Base-by-base conservation (phyloP, 1,140 invertebrate species). In the Calliphora vicina region DNA sequence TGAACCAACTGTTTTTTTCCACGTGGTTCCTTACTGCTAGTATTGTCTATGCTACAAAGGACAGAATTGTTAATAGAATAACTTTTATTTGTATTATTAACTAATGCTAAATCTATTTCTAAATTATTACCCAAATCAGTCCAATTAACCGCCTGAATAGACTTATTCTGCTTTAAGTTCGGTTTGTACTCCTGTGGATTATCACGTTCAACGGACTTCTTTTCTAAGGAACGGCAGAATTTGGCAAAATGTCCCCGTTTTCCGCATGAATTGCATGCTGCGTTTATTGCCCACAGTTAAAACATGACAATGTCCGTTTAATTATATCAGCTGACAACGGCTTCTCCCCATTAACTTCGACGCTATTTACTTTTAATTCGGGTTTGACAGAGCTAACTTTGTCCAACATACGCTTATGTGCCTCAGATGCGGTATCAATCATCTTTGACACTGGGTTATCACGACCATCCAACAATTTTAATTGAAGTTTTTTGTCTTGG, bases 311-410 rank as follows among this genome's bases (percentile, higher is more conserved):
- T 5, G 43, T 15, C 35, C 5, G 35, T 80, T 45, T 35, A 20
- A 50, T 50, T 20, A 43, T 43, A 4, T 15, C 78, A 80, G n/a
- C 57, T 45, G n/a, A 23, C 45, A 57, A 42, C 2, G 35, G 25
- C 17, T 81, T n/a, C n/a, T n/a, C n/a, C n/a, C n/a, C n/a, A n/a
- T n/a, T n/a, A n/a, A n/a, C n/a, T n/a, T 81, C 50, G 61, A 17
- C 29, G 57, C 57, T 25, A 67, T 27, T 29, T 45, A 57, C 42
- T n/a, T 82, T 73, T 13, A 84, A 29, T 81, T 83, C 76, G 6
- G n/a, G 0, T 80, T 15, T 29, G 9, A 50, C n/a, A 25, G 42
- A 43, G 6, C 13, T n/a, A 17, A 12, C 35, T 50, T 43, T 12
- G n/a, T 80, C 35, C 29, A 80, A 45, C 35, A 45, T 50, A n/a